These are phyloP conservation scores for Malacoraja senta DNA, from an alignment of 2,797 vertebrate species.

Conservation along the genomic window DNA sequence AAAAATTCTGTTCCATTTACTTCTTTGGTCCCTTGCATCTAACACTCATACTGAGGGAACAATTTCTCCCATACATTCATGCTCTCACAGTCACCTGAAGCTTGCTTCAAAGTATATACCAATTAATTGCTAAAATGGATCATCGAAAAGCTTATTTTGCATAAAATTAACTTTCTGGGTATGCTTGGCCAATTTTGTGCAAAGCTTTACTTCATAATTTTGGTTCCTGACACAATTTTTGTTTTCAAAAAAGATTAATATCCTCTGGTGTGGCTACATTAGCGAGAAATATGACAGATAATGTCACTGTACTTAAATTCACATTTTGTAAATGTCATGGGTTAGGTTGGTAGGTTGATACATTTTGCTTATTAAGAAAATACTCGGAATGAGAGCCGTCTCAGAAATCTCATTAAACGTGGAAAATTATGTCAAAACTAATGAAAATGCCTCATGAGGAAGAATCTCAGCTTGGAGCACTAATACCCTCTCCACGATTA, in stretches of 20 bases:
- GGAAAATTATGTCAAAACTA: background rate
- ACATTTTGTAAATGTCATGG: too few species aligned
- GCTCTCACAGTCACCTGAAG: background rate
- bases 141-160: background rate
- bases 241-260: background rate
- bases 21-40: background rate
- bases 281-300: background rate
- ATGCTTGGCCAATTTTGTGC: too few species aligned
- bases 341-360: background rate
- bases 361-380: background rate
- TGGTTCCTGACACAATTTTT: background rate
- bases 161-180: background rate
- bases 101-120: background rate
- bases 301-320: background rate
- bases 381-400: background rate
- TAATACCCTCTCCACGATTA: background rate
- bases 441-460: background rate
- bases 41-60: background rate
- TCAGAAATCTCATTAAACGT: background rate
- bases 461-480: background rate
- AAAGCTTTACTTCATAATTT: background rate
- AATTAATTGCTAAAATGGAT: background rate
- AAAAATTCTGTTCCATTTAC: background rate
- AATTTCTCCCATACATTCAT: background rate
- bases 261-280: background rate